Base-by-base conservation (phyloP, 2,888 invertebrate species). In the Dynastes grantii region DNA sequence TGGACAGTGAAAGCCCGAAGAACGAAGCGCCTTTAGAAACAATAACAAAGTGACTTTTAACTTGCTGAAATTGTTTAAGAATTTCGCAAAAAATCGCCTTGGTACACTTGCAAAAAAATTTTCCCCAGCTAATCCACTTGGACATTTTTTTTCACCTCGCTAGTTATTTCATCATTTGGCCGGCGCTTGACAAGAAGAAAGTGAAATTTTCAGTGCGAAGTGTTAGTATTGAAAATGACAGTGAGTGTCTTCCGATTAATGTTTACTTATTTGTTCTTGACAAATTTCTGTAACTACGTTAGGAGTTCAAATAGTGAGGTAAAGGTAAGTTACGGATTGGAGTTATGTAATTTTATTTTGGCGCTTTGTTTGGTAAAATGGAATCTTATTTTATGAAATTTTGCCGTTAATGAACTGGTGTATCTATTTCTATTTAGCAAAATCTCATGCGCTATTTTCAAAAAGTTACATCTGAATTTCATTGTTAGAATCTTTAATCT, bases 1-100 rank as follows among this genome's bases (percentile, higher is more conserved):
- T 80, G 82, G 84, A 83, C 82, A 84, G 85, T 85, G 85, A 85
- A 85, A 85, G 85, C 84, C 82, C 79, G 79, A 53, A 53, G 53
- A n/a, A 45, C 45, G 9, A 80, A 81, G 81, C 82, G 81, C 83
- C 61, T 79, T 76, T 61, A 76, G 67, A 37, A 3, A 22, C 13
- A 2, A 22, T 49, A 45, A 22, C 45, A 27, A 49, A 49, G 51
- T 11, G 16, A 22, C 16, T 16, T 49, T 27, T 11, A 49, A 11
- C 11, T 9, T 49, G 27, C 8, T 22, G 22, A n/a, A 49, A 9
- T 45, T 27, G 8, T 53, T 53, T 32, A 32, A 45, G 2, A 45
- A 29, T 53, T 55, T 13, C 49, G 22, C 9, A n/a, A 8, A 22
- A 51, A 22, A 51, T 51, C 29, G n/a, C 5, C 16, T 13, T 13